Evolutionary conservation across 2,797 vertebrate species (phyloP).

Genomic region (Chloroceryle amazona): DNA sequence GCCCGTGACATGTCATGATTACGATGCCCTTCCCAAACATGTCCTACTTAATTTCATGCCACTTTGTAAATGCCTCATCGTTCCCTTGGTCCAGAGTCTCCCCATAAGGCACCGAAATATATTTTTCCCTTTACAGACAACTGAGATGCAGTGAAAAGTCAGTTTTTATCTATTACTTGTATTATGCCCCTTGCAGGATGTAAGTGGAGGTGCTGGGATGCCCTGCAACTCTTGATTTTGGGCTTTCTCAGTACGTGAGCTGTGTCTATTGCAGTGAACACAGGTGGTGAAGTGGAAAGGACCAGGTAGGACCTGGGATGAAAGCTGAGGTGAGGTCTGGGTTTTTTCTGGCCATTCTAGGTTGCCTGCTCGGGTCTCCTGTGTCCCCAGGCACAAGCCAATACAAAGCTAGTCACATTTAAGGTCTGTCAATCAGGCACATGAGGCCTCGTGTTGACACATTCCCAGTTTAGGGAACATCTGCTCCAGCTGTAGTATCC

Average conservation of each 20-base stretch:
- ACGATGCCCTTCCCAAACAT: background rate
- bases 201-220: background rate
- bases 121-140: background rate
- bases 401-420: background rate
- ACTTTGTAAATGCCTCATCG: background rate
- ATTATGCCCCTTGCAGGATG: background rate
- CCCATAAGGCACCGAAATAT: background rate
- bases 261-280: background rate
- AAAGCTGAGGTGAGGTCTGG: background rate
- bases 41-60: conserved; percentile 48
- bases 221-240: background rate
- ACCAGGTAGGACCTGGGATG: background rate
- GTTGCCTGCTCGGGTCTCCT: background rate
- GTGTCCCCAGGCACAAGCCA: background rate
- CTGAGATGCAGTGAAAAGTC: background rate
- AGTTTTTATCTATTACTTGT: accelerated
- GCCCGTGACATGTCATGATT: conserved; percentile 33
- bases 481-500: background rate
- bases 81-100: background rate
- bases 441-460: background rate
- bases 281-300: background rate
- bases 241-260: background rate
- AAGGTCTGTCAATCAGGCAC: background rate
- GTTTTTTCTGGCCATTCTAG: background rate
- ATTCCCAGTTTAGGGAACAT: background rate